Percentiles rank a stretch among this genome's conserved stretches.
phyloP scores from a whole-genome alignment of 2,113 vertebrate genomes.

The Excalfactoria chinensis region DNA sequence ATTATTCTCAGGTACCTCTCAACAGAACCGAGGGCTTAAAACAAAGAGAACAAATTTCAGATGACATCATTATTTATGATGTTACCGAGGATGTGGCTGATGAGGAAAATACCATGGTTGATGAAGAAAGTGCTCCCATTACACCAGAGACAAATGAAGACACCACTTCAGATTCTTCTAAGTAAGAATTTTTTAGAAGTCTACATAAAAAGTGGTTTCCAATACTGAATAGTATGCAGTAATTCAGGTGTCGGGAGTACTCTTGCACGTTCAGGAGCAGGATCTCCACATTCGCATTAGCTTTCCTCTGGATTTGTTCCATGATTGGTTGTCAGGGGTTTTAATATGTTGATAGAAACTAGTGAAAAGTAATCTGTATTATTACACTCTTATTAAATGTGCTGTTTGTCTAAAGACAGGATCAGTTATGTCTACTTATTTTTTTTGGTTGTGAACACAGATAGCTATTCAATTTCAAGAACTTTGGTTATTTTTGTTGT shows the following conservation, averaged over 20 bases:
- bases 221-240: neutral
- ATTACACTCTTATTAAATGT: neutral
- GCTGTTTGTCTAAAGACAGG: neutral
- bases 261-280: neutral
- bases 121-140: constrained; percentile 77
- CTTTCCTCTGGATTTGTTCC: neutral
- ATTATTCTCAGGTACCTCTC: constrained; percentile 76
- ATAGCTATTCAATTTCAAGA: neutral
- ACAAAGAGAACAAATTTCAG: constrained; percentile 83
- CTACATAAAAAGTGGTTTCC: neutral
- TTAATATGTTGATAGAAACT: neutral
- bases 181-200: constrained; percentile 70
- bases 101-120: constrained; percentile 72
- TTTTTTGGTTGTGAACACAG: too few relatives aligned
- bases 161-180: constrained; percentile 76
- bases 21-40: constrained; percentile 83
- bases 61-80: constrained; percentile 95
- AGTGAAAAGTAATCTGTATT: neutral
- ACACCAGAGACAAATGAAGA: constrained; percentile 80
- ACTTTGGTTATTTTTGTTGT: neutral
- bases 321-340: neutral
- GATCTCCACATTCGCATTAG: neutral
- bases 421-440: too few relatives aligned
- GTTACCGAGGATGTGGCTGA: constrained; percentile 82
- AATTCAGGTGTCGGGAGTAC: neutral